phyloP scores from a whole-genome alignment of 2,113 vertebrate genomes.

The Silurus asotus region DNA sequence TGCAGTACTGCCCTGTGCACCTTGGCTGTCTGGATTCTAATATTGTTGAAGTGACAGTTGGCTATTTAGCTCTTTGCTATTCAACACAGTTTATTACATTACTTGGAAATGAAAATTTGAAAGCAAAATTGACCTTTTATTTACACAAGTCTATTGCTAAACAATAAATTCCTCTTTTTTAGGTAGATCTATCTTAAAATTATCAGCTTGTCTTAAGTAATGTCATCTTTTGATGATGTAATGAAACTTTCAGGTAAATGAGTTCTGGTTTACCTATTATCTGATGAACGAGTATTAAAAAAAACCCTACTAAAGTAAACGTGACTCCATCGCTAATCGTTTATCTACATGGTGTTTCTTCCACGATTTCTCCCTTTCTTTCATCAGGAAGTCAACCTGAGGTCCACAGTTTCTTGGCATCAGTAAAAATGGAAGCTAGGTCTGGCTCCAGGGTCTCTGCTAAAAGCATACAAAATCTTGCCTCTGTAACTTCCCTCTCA shows the following conservation, averaged over 20 bases:
- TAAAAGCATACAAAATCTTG: constrained; percentile 63
- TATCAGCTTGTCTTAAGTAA: constrained; percentile 50
- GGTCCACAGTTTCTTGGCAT: constrained; percentile 36
- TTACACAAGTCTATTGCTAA: not conserved
- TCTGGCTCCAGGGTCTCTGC: constrained; percentile 55
- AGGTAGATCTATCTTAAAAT: constrained; percentile 46
- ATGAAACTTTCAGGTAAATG: constrained; percentile 39
- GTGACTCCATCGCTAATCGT: constrained; percentile 27
- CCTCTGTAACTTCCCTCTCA: constrained; percentile 62
- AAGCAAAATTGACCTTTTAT: not conserved
- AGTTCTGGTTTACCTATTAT: constrained; percentile 46
- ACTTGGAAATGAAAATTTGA: not conserved
- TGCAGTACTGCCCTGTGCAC: not conserved
- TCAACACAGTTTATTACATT: not conserved
- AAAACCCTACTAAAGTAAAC: not conserved
- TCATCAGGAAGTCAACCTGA: constrained; percentile 45
- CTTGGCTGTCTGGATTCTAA: not conserved
- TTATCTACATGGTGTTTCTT: constrained; percentile 44
- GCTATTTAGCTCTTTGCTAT: not conserved
- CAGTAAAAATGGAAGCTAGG: constrained; percentile 38
- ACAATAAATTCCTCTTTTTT: not conserved
- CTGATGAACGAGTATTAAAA: constrained; percentile 16
- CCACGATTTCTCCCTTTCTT: not conserved
- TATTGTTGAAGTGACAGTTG: not conserved
- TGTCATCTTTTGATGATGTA: constrained; percentile 37